Conservation (phyloP, 2,113 vertebrate species). For the human region DNA sequence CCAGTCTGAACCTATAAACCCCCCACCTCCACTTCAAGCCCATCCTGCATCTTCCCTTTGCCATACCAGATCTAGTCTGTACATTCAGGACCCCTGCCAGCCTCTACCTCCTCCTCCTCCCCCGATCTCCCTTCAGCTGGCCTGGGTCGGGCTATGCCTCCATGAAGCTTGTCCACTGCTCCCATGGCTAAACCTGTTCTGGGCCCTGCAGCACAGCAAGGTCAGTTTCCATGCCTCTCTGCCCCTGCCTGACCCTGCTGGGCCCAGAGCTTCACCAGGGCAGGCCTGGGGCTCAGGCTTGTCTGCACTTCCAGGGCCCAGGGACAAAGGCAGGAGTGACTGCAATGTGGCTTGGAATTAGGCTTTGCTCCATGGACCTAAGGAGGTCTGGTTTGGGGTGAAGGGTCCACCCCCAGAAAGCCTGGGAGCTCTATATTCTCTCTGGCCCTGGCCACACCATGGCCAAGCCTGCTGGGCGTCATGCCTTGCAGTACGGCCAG, state of each 20-base stretch:
- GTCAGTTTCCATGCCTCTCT: neutral
- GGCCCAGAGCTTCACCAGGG: neutral
- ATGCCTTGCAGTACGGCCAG: neutral
- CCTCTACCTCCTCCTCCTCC: neutral
- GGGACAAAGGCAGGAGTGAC: neutral
- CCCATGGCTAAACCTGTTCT: neutral
- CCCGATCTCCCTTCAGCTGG: neutral
- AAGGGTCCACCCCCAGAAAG: neutral
- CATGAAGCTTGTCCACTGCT: neutral
- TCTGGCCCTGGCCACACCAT: neutral
- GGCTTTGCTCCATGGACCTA: neutral
- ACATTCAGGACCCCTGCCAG: neutral
- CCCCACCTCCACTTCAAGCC: neutral
- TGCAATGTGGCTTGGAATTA: neutral
- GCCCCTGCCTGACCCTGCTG: neutral
- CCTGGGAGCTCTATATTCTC: neutral
- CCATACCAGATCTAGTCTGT: neutral
- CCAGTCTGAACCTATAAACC: neutral
- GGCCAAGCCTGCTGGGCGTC: neutral
- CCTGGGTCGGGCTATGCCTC: neutral
- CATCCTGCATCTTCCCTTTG: neutral
- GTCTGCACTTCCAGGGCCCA: neutral
- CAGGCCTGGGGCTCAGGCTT: neutral
- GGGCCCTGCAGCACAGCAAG: neutral
- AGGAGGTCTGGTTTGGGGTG: neutral